Percentiles rank a stretch among this genome's conserved stretches.
Conservation (phyloP, 2,888 invertebrate genomes). For the Lamellibrachia satsuma region DNA sequence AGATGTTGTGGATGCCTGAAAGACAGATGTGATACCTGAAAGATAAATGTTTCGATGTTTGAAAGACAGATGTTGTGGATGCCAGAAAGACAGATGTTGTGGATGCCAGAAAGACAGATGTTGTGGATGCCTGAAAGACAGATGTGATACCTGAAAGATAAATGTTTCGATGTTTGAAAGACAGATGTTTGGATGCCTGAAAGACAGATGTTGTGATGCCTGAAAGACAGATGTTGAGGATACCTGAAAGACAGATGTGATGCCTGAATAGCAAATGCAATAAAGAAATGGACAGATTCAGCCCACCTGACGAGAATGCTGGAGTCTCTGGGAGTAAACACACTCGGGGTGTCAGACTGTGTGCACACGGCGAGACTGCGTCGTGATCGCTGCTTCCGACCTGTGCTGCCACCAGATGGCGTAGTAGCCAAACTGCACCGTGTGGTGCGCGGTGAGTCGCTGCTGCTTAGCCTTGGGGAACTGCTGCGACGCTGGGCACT, state of each 20-base stretch:
- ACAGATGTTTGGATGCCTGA: too few species aligned
- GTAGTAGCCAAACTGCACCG: not conserved
- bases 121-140: too few species aligned
- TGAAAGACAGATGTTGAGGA: not conserved
- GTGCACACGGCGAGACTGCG: not conserved
- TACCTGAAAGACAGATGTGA: not conserved
- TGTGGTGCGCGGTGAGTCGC: not conserved
- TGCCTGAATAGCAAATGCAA: not conserved
- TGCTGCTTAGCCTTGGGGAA: not conserved
- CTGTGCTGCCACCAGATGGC: not conserved
- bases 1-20: too few species aligned
- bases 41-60: too few species aligned
- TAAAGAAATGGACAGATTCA: not conserved
- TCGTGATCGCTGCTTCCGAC: not conserved
- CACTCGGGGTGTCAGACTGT: not conserved
- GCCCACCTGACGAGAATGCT: not conserved
- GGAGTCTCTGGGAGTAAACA: not conserved
- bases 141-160: too few species aligned
- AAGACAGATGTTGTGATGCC: not conserved
- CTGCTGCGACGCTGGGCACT: not conserved
- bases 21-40: too few species aligned
- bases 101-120: too few species aligned
- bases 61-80: too few species aligned
- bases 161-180: too few species aligned
- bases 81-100: too few species aligned